Evolutionary conservation across 2,888 invertebrate genomes (phyloP), one percentile per base, ranked within the genome.

Genomic region (Cylindroiulus punctatus): DNA sequence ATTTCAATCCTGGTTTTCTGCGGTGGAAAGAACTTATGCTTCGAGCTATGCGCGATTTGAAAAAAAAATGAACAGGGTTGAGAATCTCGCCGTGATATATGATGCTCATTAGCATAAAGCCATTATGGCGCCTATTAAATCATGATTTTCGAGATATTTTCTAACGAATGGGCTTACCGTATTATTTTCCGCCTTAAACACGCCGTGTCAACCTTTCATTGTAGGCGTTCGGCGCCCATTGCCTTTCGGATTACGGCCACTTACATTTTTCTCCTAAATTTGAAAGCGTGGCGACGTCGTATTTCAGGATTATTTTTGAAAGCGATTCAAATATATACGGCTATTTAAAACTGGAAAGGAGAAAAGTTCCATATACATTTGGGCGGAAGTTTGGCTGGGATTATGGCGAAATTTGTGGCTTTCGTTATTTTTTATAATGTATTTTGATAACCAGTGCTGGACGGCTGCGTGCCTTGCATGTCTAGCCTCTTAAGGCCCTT

Each of bases 61-160:
- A 65, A 65, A 52, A 65, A 65, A 26, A 0, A 5, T 52, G 65
- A 65, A n/a, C 65, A 22, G n/a, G 26, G 65, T 5, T 1, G 65
- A 26, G 65, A 65, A 22, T 65, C 65, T 12, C 65, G n/a, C 65
- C 12, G 26, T 65, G 65, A 65, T 65, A 65, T 65, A 65, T 65
- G 65, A 65, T n/a, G 65, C 12, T 65, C 65, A 65, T 65, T 65
- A 65, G 65, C 65, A 65, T 26, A 65, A 65, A 65, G 26, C 65
- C 65, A 65, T 65, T 65, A 65, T 65, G 65, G 65, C 65, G 65
- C 65, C 65, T n/a, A 65, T 65, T 65, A 65, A 65, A 65, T 65
- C 65, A 65, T 65, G 65, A 65, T 65, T 65, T 65, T 65, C 7
- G 65, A 65, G 65, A 65, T 65, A 65, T 65, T 65, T 65, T 65